phyloP scores from a whole-genome alignment of 2,797 vertebrate species.

The Dendrocincla fuliginosa region DNA sequence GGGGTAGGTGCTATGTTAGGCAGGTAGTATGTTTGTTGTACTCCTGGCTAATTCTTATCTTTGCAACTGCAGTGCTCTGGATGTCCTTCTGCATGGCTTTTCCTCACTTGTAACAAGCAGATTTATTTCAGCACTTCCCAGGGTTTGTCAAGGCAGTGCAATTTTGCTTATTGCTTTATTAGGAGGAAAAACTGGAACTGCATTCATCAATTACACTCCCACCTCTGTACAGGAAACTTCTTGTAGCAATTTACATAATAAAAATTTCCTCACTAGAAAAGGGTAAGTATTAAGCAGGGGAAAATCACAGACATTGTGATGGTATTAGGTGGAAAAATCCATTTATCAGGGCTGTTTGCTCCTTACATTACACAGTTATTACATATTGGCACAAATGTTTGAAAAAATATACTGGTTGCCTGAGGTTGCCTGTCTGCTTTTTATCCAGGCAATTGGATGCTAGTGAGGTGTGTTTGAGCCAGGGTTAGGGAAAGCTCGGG shows the following conservation, averaged over 20 bases:
- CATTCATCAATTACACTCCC: not conserved
- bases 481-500: not conserved
- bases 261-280: not conserved
- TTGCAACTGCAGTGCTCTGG: not conserved
- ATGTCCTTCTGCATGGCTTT: not conserved
- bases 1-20: not conserved
- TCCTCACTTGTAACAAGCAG: not conserved
- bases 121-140: not conserved
- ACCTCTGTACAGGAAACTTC: not conserved
- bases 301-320: not conserved
- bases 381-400: not conserved
- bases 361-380: not conserved
- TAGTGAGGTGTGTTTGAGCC: not conserved
- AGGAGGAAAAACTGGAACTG: not conserved
- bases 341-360: not conserved
- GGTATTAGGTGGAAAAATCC: not conserved
- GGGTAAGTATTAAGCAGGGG: not conserved
- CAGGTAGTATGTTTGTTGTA: not conserved
- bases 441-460: not conserved
- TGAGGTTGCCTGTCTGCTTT: not conserved
- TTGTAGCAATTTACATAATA: not conserved
- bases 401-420: not conserved
- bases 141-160: not conserved
- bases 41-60: not conserved
- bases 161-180: not conserved